These are phyloP conservation scores for Lamprologus ornatipinnis DNA, from an alignment of 2,113 vertebrate genomes.

Conservation along the genomic window DNA sequence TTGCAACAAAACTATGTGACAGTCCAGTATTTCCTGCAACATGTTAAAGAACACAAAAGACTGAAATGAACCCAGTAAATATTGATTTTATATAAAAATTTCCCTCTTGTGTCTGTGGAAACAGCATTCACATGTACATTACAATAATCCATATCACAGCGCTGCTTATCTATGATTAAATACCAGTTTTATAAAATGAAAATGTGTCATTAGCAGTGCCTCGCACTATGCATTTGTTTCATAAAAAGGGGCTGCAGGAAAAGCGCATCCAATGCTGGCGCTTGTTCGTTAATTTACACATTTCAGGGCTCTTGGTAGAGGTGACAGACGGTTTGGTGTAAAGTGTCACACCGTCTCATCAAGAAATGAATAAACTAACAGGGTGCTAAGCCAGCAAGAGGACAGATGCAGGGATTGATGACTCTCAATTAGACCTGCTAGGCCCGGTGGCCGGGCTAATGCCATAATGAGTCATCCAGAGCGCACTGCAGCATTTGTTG, in stretches of 20 bases:
- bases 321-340: constrained; percentile 30
- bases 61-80: background rate
- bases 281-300: constrained; percentile 12
- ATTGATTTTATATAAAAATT: background rate
- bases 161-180: background rate
- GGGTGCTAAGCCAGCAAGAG: constrained; percentile 1
- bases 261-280: background rate
- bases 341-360: constrained; percentile 25
- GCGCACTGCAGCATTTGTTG: constrained; percentile 43
- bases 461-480: constrained; percentile 56
- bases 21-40: background rate
- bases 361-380: constrained; percentile 20
- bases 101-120: background rate
- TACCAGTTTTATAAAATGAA: background rate
- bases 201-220: background rate
- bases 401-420: constrained; percentile 52
- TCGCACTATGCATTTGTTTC: background rate
- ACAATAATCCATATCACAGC: background rate
- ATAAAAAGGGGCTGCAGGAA: background rate
- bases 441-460: constrained; percentile 45
- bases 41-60: background rate
- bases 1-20: background rate
- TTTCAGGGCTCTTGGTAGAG: background rate
- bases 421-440: constrained; percentile 51
- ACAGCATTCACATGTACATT: background rate